Conservation (phyloP, 2,888 invertebrate genomes). For the Cerastis leucographa region DNA sequence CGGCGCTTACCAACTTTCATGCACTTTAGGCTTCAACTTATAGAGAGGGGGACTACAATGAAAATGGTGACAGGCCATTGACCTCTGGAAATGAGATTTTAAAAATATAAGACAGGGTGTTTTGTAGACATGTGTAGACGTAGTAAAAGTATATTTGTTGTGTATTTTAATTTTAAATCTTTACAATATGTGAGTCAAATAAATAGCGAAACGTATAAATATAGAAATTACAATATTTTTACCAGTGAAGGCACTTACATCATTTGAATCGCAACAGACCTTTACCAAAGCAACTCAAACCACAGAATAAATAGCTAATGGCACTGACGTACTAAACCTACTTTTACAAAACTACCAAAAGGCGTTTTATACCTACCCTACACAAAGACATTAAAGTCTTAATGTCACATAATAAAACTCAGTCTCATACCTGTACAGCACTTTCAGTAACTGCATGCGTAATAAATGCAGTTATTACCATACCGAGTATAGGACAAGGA, state of each 20-base stretch:
- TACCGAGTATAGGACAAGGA: conserved; percentile 77
- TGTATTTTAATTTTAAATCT: too few species aligned
- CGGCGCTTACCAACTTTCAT: conserved; percentile 62
- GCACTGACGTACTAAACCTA: background rate
- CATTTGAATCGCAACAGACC: background rate
- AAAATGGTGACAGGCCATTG: conserved; percentile 42
- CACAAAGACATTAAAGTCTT: conserved; percentile 54
- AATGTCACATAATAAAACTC: conserved; percentile 58
- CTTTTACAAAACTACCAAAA: conserved; percentile 29
- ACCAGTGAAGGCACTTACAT: background rate
- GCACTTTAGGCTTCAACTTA: conserved; percentile 54
- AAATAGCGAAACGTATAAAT: background rate
- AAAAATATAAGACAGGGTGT: background rate
- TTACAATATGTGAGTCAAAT: background rate
- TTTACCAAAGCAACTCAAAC: background rate
- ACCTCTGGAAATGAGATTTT: conserved; percentile 26
- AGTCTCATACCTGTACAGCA: conserved; percentile 50
- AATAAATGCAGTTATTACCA: conserved; percentile 84
- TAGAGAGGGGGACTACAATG: conserved; percentile 20
- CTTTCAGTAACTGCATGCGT: conserved; percentile 75
- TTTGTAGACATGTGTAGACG: background rate
- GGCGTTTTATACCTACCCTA: conserved; percentile 30
- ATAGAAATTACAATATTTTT: background rate
- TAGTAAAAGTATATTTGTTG: background rate
- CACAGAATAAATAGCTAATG: background rate